Conservation (phyloP, 2,888 invertebrate species). For the Pediacus dermestoides region DNA sequence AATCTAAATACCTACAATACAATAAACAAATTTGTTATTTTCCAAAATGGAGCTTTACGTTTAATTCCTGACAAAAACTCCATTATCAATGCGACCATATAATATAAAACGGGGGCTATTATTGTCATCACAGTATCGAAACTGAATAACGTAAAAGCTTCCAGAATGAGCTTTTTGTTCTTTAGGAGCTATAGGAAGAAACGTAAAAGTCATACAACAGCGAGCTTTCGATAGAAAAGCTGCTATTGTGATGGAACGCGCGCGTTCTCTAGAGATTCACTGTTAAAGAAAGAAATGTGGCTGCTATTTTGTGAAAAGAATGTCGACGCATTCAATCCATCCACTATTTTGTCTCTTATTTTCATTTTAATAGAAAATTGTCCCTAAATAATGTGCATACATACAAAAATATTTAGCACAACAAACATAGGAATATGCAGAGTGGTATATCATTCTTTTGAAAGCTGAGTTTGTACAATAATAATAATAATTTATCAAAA, state of each 20-base stretch:
- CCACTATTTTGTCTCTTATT: no score
- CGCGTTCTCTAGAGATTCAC: constrained; percentile 44
- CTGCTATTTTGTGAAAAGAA: constrained; percentile 49
- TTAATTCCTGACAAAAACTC: no score
- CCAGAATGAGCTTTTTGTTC: constrained; percentile 49
- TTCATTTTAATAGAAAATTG: no score
- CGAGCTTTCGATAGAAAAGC: constrained; percentile 45
- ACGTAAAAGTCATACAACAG: constrained; percentile 49
- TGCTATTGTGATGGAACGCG: constrained; percentile 33
- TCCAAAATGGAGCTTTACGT: no score
- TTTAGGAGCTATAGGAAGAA: constrained; percentile 44
- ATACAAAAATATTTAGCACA: no score
- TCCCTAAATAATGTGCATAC: no score
- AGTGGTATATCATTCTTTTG: no score
- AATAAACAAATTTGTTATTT: no score
- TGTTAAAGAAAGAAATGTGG: constrained; percentile 46
- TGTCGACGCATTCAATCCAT: constrained; percentile 41
- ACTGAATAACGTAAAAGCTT: constrained; percentile 47
- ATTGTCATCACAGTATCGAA: constrained; percentile 47
- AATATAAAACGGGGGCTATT: constrained; percentile 44
- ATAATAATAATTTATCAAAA: no score
- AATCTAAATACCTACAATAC: no score
- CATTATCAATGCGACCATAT: constrained; percentile 39
- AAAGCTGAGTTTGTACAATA: no score
- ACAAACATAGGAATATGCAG: no score